Base-by-base conservation (phyloP, 2,797 vertebrate genomes). In the Sphenodon punctatus region DNA sequence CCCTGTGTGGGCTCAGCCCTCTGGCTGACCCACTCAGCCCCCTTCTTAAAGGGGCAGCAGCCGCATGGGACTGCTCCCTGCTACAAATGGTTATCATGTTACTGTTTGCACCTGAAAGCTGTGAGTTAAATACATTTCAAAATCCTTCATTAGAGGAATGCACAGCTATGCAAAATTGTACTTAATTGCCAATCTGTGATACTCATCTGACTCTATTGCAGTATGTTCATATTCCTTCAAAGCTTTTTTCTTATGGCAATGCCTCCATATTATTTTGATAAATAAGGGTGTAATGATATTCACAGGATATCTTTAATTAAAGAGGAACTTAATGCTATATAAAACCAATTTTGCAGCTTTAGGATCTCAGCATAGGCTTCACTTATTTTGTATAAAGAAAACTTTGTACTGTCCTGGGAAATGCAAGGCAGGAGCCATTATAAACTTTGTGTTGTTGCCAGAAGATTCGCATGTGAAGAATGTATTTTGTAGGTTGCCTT, bases 171-270 rank as follows among this genome's bases (percentile, higher is more conserved):
- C 22, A 80, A 39, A 45, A 30, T 48, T 0, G 0, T 20, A 59
- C 17, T 58, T 58, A 1, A 46, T 17, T 34, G 45, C 27, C 17
- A 30, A 17, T 60, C 59, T 0, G 4, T 58, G 16, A 2, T 34
- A 71, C 16, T 56, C 72, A 12, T 58, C 16, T 14, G 16, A 19
- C 64, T 34, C 22, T 67, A 30, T 22, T 46, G n/a, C 25, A 25
- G 0, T 11, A 42, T n/a, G 15, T 16, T 38, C 36, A 0, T 0
- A 6, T 6, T 4, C 1, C 15, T 2, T 15, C 0, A 23, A 1
- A 32, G 49, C 27, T 20, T 56, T 38, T 2, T 66, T 3, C 15
- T 7, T 5, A 5, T 15, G 25, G 25, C 48, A 51, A 51, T 51
- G 51, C 49, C 49, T 77, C 64, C 23, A 2, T 34, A 38, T 16